Evolutionary conservation across 2,888 invertebrate species (phyloP).

Genomic region (Hermaeophaga mercurialis): DNA sequence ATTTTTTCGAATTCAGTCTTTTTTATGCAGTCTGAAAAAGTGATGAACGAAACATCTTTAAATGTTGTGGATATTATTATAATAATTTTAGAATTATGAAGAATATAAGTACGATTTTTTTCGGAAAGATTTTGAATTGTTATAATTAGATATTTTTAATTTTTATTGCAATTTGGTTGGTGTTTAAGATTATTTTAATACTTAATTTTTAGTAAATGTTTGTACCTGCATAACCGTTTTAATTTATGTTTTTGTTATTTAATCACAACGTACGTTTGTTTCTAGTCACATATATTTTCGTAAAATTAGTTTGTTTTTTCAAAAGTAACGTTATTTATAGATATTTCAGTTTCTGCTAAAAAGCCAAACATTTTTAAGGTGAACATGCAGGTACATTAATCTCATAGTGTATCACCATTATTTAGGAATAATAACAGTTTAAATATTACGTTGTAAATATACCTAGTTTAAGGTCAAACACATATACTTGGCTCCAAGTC

Average conservation of each 20-base stretch:
- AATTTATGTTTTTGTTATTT: background rate
- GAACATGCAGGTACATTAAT: conserved; percentile 3
- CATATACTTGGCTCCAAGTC: conserved; percentile 1
- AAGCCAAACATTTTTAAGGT: background rate
- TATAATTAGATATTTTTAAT: background rate
- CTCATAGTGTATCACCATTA: background rate
- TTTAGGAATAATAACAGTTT: conserved; percentile 1
- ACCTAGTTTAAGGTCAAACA: background rate
- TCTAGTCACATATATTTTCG: conserved; percentile 7
- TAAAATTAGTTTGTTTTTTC: background rate
- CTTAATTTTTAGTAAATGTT: background rate
- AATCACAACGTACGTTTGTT: background rate
- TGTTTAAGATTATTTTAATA: no score
- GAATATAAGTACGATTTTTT: background rate
- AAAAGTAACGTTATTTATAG: background rate
- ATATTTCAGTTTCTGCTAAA: background rate
- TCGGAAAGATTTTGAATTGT: background rate
- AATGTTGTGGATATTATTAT: no score
- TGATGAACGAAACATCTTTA: no score
- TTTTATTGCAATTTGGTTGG: background rate
- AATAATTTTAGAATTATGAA: background rate
- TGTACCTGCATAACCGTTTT: background rate
- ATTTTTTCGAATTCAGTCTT: no score
- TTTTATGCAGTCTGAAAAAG: no score
- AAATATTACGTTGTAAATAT: background rate